Evolutionary conservation across 2,113 vertebrate species (phyloP), one percentile per base, ranked within the genome.

Genomic region (Pomatostomus ruficeps): DNA sequence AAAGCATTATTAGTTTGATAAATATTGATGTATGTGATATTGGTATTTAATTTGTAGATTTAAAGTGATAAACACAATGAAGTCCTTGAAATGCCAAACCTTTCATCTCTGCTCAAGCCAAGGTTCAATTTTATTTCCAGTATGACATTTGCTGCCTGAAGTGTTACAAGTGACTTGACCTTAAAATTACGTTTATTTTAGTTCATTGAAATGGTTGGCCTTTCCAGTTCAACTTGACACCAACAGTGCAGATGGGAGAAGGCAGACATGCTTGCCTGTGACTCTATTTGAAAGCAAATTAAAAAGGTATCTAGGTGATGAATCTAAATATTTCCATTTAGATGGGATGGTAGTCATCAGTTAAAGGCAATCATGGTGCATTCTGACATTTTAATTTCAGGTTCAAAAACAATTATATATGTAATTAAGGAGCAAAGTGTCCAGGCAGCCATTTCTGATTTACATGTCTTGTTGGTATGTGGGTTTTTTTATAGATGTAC

Each of bases 81-180:
- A 92, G 84, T 89, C 62, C 66, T 92, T 85, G 77, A 95, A 95
- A 94, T 95, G 87, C 91, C 91, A 96, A 86, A 78, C 62, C 85
- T 90, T 97, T 94, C 70, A 57, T 91, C 42, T 95, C 52, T 81
- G 70, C 21, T 76, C 33, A 57, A 96, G 76, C 68, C 84, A 85
- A 91, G 87, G 94, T 91, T 95, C 80, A 91, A 6, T 96, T 95
- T 94, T 95, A 78, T 91, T 95, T 96, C 81, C 80, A 54, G 25
- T 81, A 42, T 97, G 94, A 87, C 95, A 95, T 97, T 96, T 97
- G 89, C 95, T 95, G 80, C 80, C 87, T 97, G 95, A 95, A 95
- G 94, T 95, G 87, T 91, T 97, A 95, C 89, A 96, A 96, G 94
- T 97, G 84, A 82, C 91, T 91, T 96, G 95, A 96, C 94, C 95